Percentiles rank a stretch among this genome's conserved stretches.
phyloP scores from a whole-genome alignment of 2,113 vertebrate genomes.

The Leucosticte australis region DNA sequence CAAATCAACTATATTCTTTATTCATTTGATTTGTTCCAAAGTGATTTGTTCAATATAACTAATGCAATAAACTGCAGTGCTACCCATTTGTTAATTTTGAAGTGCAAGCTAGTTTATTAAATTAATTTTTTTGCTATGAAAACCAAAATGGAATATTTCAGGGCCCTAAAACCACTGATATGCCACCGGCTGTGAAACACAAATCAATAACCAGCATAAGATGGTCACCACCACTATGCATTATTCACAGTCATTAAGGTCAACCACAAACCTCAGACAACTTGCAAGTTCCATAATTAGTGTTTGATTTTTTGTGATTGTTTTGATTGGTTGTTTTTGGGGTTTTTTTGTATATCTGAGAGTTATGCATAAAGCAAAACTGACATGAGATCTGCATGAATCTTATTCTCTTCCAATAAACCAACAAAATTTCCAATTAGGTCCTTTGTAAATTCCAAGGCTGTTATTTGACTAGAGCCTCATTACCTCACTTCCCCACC shows the following conservation, averaged over 20 bases:
- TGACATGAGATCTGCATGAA: background rate
- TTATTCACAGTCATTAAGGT: background rate
- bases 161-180: background rate
- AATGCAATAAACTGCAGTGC: background rate
- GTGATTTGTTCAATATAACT: background rate
- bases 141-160: background rate
- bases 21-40: background rate
- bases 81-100: background rate
- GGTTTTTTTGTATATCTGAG: background rate
- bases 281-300: background rate
- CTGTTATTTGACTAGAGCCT: background rate
- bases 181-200: background rate
- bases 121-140: fast-evolving
- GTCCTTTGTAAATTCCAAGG: background rate
- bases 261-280: background rate
- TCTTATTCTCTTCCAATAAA: background rate
- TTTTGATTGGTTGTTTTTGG: background rate
- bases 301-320: background rate
- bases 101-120: background rate
- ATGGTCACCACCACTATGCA: background rate
- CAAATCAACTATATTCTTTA: background rate
- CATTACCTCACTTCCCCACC: background rate
- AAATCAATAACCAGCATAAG: background rate
- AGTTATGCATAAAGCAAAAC: background rate
- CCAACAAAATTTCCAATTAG: fast-evolving